These are phyloP conservation scores for Eurytemora carolleeae DNA, from an alignment of 1,140 invertebrate species.

Conservation along the genomic window DNA sequence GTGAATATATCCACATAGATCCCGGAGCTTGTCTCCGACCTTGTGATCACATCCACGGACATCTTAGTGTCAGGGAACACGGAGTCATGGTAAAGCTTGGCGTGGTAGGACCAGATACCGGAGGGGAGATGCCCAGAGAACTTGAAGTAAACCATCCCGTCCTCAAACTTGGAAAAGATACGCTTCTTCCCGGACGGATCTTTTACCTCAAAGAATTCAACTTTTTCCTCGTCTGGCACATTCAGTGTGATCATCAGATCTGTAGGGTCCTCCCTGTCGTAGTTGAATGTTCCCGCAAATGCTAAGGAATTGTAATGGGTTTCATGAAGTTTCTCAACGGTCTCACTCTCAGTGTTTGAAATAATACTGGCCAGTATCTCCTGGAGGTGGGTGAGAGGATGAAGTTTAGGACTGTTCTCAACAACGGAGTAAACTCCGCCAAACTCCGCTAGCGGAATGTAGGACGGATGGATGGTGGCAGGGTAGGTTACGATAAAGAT, in stretches of 20 bases:
- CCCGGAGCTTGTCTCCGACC: no score
- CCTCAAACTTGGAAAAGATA: constrained; percentile 14
- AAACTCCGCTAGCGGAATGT: neutral
- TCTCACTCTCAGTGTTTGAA: neutral
- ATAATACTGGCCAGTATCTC: constrained; percentile 7
- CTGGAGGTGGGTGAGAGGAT: constrained; percentile 3
- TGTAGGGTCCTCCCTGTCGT: constrained; percentile 7
- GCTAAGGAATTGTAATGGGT: constrained; percentile 2
- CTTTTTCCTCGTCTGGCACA: constrained; percentile 7
- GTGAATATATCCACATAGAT: no score
- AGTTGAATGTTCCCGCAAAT: constrained; percentile 9
- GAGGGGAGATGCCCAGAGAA: constrained; percentile 1
- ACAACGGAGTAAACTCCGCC: constrained; percentile 1
- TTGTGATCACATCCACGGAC: constrained; percentile 8
- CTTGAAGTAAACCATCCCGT: constrained; percentile 12
- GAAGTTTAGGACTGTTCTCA: no score
- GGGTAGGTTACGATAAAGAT: constrained; percentile 10
- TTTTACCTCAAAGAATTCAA: constrained; percentile 13
- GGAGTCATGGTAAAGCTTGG: constrained; percentile 8
- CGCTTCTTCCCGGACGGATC: constrained; percentile 12
- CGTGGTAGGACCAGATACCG: constrained; percentile 14
- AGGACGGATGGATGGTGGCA: neutral
- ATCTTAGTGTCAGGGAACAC: neutral
- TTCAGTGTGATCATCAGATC: constrained; percentile 7
- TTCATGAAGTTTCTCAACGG: constrained; percentile 11